These are phyloP conservation scores for Hycleus phaleratus DNA, from an alignment of 1,140 invertebrate genomes.

Conservation along the genomic window DNA sequence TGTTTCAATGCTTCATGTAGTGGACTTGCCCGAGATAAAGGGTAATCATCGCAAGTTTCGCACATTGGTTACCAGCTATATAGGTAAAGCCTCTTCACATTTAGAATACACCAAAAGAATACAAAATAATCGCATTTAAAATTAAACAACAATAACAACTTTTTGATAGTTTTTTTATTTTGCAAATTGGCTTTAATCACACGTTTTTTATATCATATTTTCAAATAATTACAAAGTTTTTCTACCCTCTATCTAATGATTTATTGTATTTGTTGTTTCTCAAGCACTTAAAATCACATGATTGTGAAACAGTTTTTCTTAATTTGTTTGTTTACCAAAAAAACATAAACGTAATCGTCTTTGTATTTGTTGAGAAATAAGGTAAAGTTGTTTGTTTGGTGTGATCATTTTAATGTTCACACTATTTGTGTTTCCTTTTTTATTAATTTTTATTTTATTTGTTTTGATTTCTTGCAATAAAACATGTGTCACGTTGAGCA, in stretches of 20 bases:
- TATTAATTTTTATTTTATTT: background rate
- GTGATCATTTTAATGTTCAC: too few species aligned
- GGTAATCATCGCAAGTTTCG: conserved; percentile 96
- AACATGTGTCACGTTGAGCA: background rate
- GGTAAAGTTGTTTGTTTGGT: too few species aligned
- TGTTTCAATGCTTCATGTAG: conserved; percentile 50
- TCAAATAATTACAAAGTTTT: background rate
- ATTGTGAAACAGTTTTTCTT: too few species aligned
- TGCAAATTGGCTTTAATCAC: background rate
- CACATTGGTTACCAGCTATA: conserved; percentile 93
- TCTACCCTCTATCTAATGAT: too few species aligned
- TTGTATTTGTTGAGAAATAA: too few species aligned
- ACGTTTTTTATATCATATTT: conserved; percentile 1
- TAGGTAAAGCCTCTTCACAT: conserved; percentile 62
- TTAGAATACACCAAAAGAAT: background rate
- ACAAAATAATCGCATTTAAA: conserved; percentile 6
- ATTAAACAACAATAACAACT: background rate
- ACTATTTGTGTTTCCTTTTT: conserved; percentile 1
- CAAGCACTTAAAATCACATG: too few species aligned
- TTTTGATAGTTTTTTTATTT: background rate
- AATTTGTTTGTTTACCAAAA: too few species aligned
- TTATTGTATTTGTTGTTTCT: too few species aligned
- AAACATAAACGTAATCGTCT: too few species aligned
- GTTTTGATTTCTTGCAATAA: too few species aligned
- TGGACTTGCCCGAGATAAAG: conserved; percentile 95